Evolutionary conservation across 2,888 invertebrate species (phyloP), one percentile per base, ranked within the genome.

Genomic region (Lissonota sp.): DNA sequence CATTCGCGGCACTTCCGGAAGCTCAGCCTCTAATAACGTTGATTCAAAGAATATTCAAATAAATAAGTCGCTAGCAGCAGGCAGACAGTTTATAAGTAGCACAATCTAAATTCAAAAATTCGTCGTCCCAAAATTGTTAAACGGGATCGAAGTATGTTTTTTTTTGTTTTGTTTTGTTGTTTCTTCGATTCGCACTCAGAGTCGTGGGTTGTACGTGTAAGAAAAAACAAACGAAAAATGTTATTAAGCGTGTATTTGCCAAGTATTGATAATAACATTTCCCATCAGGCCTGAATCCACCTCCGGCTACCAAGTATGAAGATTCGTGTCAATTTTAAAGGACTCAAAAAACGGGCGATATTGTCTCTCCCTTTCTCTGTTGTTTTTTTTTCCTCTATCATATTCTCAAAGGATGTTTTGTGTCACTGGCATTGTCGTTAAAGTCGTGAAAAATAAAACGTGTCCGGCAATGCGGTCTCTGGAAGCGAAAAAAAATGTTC

Each of bases 71-170:
- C 78, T 86, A 87, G 79, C 76, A 82, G 86, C 87, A 88, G 88
- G 87, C 88, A 89, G 87, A 88, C 86, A 87, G 87, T 88, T 82
- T 85, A 87, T 85, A 82, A 81, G 78, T 81, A 85, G 75, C 84
- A 85, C 79, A 79, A 64, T 79, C 69, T 80, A 75, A 84, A 82
- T 79, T 80, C 83, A 79, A 79, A 57, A 74, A 80, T 70, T 81
- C 39, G 83, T 63, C 80, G 26, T 40, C 75, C 75, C 71, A 63
- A 79, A 67, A 62, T 66, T 75, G 69, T 57, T 8, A 53, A 14
- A 26, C 26, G 12, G 53, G 5, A 51, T 51, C 6, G n/a, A 51
- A 51, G 3, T 51, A 51, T 6, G 42, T 40, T 74, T 26, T 77
- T 70, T 82, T 78, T 63, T 40, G 44, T 77, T 42, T 63, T 60